Percentiles rank a stretch among this genome's conserved stretches.
These are phyloP conservation scores for Benthosema pterotum DNA, from an alignment of 2,797 vertebrate species.

Conservation along the genomic window DNA sequence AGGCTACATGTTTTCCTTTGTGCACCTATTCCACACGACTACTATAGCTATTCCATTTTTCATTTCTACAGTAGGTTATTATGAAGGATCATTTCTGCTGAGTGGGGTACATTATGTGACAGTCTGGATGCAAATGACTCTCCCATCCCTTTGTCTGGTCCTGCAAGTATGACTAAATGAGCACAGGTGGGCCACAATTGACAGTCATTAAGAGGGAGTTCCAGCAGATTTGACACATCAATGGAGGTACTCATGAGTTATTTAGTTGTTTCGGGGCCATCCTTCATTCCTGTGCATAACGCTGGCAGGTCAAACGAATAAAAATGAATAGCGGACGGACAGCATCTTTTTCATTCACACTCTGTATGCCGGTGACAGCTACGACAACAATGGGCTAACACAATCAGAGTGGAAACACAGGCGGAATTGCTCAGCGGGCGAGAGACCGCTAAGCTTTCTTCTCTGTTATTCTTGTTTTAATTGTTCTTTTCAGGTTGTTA, in stretches of 20 bases:
- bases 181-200: conserved; percentile 26
- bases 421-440: background rate
- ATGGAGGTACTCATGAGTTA: conserved; percentile 8
- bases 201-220: conserved; percentile 15
- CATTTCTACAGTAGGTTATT: background rate
- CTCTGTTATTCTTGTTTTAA: background rate
- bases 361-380: background rate
- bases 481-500: too few relatives aligned
- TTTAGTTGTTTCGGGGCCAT: background rate
- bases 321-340: background rate
- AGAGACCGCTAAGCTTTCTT: background rate
- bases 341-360: background rate
- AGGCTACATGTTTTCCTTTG: too few relatives aligned
- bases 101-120: background rate
- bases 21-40: background rate
- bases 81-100: background rate
- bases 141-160: conserved; percentile 12
- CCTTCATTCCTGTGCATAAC: conserved; percentile 13
- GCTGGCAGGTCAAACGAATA: background rate
- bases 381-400: background rate
- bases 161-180: conserved; percentile 22
- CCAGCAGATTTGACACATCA: conserved; percentile 12
- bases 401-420: background rate
- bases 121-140: conserved; percentile 20
- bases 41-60: background rate